A percentile compares a stretch with the other conserved stretches of the same genome.
These are phyloP conservation scores for Yponomeuta cagnagella DNA, from an alignment of 2,888 invertebrate species.

Conservation along the genomic window DNA sequence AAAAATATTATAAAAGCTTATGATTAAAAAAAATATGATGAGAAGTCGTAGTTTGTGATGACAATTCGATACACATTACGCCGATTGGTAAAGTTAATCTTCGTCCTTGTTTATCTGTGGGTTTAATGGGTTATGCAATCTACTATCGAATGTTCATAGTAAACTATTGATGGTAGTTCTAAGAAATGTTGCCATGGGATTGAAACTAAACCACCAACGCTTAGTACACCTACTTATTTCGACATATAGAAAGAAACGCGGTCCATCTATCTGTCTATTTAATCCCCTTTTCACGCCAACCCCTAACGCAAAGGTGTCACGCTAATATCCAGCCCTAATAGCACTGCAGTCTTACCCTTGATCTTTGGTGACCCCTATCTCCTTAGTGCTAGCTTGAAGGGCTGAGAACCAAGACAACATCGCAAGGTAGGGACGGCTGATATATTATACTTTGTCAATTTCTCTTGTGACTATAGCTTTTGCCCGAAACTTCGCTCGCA, in stretches of 20 bases:
- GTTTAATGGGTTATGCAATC: too few species aligned
- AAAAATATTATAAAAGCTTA: too few species aligned
- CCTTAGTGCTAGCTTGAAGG: background rate
- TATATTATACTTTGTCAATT: slow-evolving; percentile 22
- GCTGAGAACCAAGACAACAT: background rate
- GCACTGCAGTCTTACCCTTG: background rate
- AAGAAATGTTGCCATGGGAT: too few species aligned
- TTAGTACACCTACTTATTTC: background rate
- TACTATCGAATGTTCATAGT: too few species aligned
- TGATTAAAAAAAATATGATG: too few species aligned
- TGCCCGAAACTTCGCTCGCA: background rate
- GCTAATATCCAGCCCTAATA: slow-evolving; percentile 16
- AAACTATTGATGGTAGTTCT: too few species aligned
- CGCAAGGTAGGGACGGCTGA: background rate
- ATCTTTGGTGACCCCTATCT: background rate
- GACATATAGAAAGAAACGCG: background rate
- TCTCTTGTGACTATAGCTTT: slow-evolving; percentile 22
- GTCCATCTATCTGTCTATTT: background rate
- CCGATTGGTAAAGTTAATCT: too few species aligned
- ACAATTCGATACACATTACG: too few species aligned
- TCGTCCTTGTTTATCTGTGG: too few species aligned
- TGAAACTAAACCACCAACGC: too few species aligned
- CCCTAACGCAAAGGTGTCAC: slow-evolving; percentile 17
- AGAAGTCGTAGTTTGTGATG: too few species aligned
- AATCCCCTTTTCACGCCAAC: slow-evolving; percentile 7